These are phyloP conservation scores for Gasterosteus aculeatus DNA, from an alignment of 2,113 vertebrate genomes.

Conservation along the genomic window DNA sequence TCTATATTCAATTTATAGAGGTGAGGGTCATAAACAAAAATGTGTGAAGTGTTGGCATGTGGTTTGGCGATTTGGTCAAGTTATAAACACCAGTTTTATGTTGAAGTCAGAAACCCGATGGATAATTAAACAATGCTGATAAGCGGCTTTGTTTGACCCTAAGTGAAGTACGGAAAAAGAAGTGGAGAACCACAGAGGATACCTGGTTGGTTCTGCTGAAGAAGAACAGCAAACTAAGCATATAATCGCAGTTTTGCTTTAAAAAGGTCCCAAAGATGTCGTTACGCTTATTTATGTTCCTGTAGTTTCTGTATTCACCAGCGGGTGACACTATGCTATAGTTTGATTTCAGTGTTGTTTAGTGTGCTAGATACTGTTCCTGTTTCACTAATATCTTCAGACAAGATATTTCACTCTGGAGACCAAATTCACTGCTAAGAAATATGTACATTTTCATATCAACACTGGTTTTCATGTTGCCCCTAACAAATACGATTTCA, in stretches of 20 bases:
- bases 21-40: not conserved
- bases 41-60: not conserved
- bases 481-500: no score
- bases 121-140: not conserved
- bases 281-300: no score
- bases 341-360: not conserved
- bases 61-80: not conserved
- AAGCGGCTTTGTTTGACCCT: not conserved
- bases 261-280: not conserved
- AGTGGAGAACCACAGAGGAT: not conserved
- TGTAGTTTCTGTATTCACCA: constrained; percentile 24
- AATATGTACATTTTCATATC: not conserved
- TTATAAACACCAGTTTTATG: not conserved
- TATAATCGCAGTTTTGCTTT: not conserved
- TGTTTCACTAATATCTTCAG: not conserved
- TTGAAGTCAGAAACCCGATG: not conserved
- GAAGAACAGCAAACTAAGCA: not conserved
- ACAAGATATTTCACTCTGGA: not conserved
- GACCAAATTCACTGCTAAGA: not conserved
- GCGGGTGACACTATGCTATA: constrained; percentile 35
- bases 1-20: not conserved
- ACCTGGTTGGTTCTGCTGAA: not conserved
- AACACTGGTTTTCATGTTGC: no score
- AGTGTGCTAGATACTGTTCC: not conserved
- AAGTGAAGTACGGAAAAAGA: no score